Conservation (phyloP, 2,113 vertebrate genomes). For the Furnarius figulus region DNA sequence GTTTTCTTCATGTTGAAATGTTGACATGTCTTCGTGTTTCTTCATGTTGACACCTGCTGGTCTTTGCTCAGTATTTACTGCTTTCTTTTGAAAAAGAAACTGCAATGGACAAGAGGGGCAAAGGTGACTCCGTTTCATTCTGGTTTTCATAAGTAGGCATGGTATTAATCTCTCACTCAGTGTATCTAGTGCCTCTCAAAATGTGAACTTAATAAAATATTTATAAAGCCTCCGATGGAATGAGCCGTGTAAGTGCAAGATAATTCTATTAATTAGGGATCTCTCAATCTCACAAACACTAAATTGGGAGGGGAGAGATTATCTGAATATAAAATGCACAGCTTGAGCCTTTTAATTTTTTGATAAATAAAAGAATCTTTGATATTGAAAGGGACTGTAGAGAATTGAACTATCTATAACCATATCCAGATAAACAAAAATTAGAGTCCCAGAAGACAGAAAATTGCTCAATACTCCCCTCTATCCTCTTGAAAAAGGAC, state of each 20-base stretch:
- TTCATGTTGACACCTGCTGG: background rate
- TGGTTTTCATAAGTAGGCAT: background rate
- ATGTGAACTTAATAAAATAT: conserved; percentile 56
- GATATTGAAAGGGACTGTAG: background rate
- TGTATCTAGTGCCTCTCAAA: conserved; percentile 18
- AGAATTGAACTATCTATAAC: conserved; percentile 23
- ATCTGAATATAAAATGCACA: conserved; percentile 42
- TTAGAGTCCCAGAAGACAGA: background rate
- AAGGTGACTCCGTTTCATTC: background rate
- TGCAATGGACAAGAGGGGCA: background rate
- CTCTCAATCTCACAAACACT: conserved; percentile 35
- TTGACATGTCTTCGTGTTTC: no score
- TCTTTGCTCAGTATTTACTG: background rate
- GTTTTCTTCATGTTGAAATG: background rate
- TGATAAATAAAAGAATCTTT: conserved; percentile 51
- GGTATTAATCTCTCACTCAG: background rate
- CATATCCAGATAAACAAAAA: conserved; percentile 41
- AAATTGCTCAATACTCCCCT: conserved; percentile 26
- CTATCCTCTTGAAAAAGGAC: conserved; percentile 4
- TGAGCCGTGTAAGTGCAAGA: conserved; percentile 47
- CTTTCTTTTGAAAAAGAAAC: background rate
- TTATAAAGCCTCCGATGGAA: conserved; percentile 25
- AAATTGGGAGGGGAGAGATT: background rate
- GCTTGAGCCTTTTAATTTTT: conserved; percentile 55
- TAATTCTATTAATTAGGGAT: conserved; percentile 61